Percentiles rank a stretch among this genome's conserved stretches.
Conservation (phyloP, 1,140 invertebrate genomes). For the Contarinia nasturtii region DNA sequence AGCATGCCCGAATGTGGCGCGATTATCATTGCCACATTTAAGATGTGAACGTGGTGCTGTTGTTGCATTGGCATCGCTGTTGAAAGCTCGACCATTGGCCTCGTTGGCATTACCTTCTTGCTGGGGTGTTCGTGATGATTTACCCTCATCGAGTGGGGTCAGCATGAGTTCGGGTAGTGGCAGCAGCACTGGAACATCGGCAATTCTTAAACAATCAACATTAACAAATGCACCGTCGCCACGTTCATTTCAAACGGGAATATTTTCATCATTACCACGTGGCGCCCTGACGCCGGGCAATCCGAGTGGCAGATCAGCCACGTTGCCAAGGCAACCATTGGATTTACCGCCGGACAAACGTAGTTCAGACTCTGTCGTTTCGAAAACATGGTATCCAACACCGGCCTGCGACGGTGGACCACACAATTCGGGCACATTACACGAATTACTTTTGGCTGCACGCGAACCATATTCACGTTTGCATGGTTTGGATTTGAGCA, state of each 20-base stretch:
- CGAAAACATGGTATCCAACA: slow-evolving; percentile 28
- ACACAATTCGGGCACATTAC: slow-evolving; percentile 27
- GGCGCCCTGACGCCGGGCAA: slow-evolving; percentile 23
- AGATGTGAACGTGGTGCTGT: slow-evolving; percentile 32
- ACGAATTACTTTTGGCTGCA: slow-evolving; percentile 27
- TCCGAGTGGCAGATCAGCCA: slow-evolving; percentile 24
- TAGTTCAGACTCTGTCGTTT: slow-evolving; percentile 30
- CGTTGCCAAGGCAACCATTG: slow-evolving; percentile 25
- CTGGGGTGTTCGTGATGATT: slow-evolving; percentile 28
- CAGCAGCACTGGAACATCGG: slow-evolving; percentile 18
- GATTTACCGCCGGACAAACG: slow-evolving; percentile 25
- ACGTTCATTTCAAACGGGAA: slow-evolving; percentile 8
- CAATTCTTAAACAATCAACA: slow-evolving; percentile 7
- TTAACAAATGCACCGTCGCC: slow-evolving; percentile 10
- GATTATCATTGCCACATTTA: slow-evolving; percentile 33
- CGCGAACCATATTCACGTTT: slow-evolving; percentile 27
- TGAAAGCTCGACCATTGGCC: slow-evolving; percentile 26
- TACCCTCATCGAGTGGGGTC: slow-evolving; percentile 27
- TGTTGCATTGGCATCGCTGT: slow-evolving; percentile 25
- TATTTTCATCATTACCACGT: slow-evolving; percentile 27
- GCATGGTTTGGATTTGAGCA: slow-evolving; percentile 30
- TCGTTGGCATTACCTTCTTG: slow-evolving; percentile 31
- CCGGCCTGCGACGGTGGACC: slow-evolving; percentile 27
- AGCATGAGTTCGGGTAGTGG: slow-evolving; percentile 29
- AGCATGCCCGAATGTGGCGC: slow-evolving; percentile 26